phyloP scores from a whole-genome alignment of 2,888 invertebrate genomes.

The Zele albiditarsus region DNA sequence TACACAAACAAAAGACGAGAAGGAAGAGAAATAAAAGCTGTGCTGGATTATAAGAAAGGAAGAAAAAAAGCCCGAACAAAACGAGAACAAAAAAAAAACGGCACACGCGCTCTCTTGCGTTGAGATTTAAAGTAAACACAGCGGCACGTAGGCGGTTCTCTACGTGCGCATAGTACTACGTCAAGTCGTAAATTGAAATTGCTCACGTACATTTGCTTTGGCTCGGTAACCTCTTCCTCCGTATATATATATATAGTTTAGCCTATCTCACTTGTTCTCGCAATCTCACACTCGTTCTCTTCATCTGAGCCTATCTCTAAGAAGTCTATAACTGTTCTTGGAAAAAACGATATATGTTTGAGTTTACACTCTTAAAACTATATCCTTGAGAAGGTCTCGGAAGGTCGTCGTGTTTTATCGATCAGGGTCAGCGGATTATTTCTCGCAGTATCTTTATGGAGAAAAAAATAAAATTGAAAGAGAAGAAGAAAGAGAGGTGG shows the following conservation, averaged over 20 bases:
- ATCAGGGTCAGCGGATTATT: constrained; percentile 15
- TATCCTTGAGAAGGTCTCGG: constrained; percentile 53
- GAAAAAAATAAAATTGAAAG: not conserved
- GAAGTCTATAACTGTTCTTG: constrained; percentile 41
- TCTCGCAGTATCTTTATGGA: not conserved
- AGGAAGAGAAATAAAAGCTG: not conserved
- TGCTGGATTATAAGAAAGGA: not conserved
- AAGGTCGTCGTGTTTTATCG: constrained; percentile 22
- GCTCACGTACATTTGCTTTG: constrained; percentile 49
- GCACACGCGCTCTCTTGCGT: constrained; percentile 54
- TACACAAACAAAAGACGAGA: constrained; percentile 15
- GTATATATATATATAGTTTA: constrained; percentile 14
- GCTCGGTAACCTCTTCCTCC: constrained; percentile 34
- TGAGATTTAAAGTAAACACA: constrained; percentile 68
- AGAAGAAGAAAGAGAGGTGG: not conserved
- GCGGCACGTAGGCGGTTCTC: constrained; percentile 42
- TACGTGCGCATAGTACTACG: constrained; percentile 39
- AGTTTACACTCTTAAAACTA: constrained; percentile 50
- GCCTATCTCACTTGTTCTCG: constrained; percentile 10
- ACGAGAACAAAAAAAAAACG: constrained; percentile 22
- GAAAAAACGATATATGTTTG: constrained; percentile 46
- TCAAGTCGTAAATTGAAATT: constrained; percentile 53
- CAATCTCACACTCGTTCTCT: not conserved
- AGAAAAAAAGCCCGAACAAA: not conserved
- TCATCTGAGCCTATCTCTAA: constrained; percentile 9